phyloP scores from a whole-genome alignment of 2,797 vertebrate species.

The Sternarchorhynchus goeldii region DNA sequence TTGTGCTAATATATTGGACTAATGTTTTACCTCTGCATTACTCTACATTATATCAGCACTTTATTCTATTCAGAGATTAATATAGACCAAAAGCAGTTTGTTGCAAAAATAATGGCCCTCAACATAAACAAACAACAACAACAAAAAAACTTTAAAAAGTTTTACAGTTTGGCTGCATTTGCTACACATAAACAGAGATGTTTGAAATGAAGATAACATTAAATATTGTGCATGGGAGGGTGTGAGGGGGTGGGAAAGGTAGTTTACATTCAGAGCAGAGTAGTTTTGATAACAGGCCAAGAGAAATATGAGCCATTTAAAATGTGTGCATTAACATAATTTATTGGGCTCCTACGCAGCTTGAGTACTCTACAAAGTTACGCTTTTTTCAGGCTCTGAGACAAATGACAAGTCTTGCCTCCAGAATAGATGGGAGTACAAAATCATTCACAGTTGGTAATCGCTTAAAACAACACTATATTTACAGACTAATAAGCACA shows the following conservation, averaged over 20 bases:
- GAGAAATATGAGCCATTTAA: conserved; percentile 79
- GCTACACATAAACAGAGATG: conserved; percentile 71
- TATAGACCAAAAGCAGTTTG: conserved; percentile 68
- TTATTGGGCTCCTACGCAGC: conserved; percentile 75
- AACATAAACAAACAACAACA: conserved; percentile 68
- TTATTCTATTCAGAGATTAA: conserved; percentile 50
- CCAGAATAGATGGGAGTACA: conserved; percentile 75
- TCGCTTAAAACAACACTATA: conserved; percentile 90
- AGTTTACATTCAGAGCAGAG: conserved; percentile 83
- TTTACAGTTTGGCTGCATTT: conserved; percentile 74
- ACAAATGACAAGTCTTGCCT: conserved; percentile 76
- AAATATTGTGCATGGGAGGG: conserved; percentile 73
- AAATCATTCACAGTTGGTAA: conserved; percentile 83
- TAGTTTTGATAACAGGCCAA: conserved; percentile 75
- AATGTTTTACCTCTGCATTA: conserved; percentile 12
- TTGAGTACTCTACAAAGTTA: conserved; percentile 53
- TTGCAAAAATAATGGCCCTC: conserved; percentile 62
- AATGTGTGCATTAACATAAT: conserved; percentile 84
- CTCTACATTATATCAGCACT: neutral
- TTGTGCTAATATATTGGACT: conserved; percentile 59
- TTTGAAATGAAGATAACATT: conserved; percentile 76
- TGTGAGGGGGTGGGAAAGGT: conserved; percentile 64
- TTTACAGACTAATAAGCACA: conserved; percentile 96
- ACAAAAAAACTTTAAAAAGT: conserved; percentile 55
- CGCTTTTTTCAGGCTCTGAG: conserved; percentile 65